Base-by-base conservation (phyloP, 2,113 vertebrate species). In the Scartelaos histophorus region DNA sequence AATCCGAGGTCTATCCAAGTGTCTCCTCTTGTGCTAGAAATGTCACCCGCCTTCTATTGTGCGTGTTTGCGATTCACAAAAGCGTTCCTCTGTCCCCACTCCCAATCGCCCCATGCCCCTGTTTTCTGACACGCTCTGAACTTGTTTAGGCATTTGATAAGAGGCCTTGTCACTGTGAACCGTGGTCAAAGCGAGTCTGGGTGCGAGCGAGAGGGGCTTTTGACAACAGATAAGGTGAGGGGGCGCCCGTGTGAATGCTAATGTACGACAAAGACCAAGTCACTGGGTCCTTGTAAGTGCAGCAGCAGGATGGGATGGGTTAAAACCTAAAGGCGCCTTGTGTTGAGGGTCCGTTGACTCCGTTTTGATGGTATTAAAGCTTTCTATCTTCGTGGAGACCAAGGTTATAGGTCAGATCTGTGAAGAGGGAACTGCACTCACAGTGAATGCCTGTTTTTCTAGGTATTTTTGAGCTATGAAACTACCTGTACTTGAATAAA, bases 221-320 rank as follows among this genome's bases (percentile, higher is more conserved):
- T 88, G 87, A 87, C 84, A 81, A 76, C 58, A 85, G 85, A 87
- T 85, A 82, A 79, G 78, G 82, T 73, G 79, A 64, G 66, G 61
- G 69, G 86, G 82, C 79, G 57, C 70, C 67, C 70, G 73, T 84
- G 22, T 69, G 82, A 79, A 88, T 88, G 71, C 75, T 85, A 87
- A 86, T 87, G 79, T 64, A 29, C 72, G 43, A 65, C 71, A 76
- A 47, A 65, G 25, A 70, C 2, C 2, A 29, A 80, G 71, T 85
- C 79, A 68, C 75, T 46, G 25, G 66, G 80, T 70, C 25, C 72
- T 86, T 86, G 85, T 75, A 82, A 81, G 46, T 79, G 69, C 53
- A 21, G 4, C 64, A 51, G 53, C 46, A 75, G 73, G 74, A 72
- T 74, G 78, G 71, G 76, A 77, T 56, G 13, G 35, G 43, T 69